phyloP scores from a whole-genome alignment of 2,797 vertebrate genomes.

The Hirundo rustica region DNA sequence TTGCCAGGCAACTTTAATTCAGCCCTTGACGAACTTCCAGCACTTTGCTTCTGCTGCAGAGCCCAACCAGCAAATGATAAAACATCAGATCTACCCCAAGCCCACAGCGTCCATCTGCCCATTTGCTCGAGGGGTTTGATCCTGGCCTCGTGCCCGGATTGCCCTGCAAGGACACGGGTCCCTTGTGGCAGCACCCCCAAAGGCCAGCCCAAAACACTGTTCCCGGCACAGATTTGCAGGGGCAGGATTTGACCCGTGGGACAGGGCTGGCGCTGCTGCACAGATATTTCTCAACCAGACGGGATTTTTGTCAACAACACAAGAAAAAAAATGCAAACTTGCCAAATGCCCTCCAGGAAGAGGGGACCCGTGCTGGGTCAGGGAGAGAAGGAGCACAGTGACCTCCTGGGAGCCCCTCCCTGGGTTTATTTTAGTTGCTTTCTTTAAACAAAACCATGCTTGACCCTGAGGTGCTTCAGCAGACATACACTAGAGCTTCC shows the following conservation, averaged over 20 bases:
- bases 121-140: background rate
- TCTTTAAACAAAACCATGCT: slow-evolving; percentile 47
- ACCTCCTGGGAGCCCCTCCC: background rate
- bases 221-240: background rate
- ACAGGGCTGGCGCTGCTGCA: background rate
- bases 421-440: slow-evolving; percentile 31
- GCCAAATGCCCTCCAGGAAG: background rate
- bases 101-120: background rate
- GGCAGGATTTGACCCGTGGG: slow-evolving; percentile 26
- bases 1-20: slow-evolving; percentile 64
- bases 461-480: slow-evolving; percentile 27
- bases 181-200: background rate
- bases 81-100: background rate
- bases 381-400: background rate
- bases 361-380: background rate
- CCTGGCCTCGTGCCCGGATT: rapidly evolving
- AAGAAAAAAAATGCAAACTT: slow-evolving; percentile 36
- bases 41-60: slow-evolving; percentile 20
- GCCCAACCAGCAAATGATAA: background rate
- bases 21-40: slow-evolving; percentile 55
- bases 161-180: background rate
- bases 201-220: background rate
- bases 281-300: slow-evolving; percentile 25
- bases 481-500: background rate
- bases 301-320: slow-evolving; percentile 43